Conservation (phyloP, 2,888 invertebrate species). For the Macrosoma leucophasiata region DNA sequence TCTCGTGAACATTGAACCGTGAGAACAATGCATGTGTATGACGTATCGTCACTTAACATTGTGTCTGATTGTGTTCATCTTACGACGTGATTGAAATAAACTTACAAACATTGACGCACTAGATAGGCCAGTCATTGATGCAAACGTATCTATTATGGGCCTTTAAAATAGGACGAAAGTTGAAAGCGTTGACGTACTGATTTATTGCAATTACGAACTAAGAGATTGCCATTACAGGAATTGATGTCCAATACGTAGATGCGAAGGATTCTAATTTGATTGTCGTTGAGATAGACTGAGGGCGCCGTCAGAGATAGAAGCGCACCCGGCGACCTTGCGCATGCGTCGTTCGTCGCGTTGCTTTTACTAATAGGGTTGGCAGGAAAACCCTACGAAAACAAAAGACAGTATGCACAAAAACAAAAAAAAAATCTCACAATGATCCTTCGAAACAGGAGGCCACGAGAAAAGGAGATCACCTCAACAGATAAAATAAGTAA, state of each 20-base stretch:
- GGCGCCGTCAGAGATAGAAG: constrained; percentile 54
- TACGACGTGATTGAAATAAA: constrained; percentile 43
- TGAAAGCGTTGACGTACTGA: constrained; percentile 45
- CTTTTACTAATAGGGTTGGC: constrained; percentile 30
- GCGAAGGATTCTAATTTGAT: constrained; percentile 40
- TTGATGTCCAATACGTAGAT: constrained; percentile 34
- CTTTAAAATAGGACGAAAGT: constrained; percentile 51
- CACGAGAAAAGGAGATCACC: too few species aligned
- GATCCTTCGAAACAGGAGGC: too few species aligned
- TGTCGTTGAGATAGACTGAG: constrained; percentile 32
- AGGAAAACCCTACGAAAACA: too few species aligned
- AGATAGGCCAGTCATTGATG: constrained; percentile 50
- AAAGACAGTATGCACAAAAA: too few species aligned
- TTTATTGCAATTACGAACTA: constrained; percentile 44
- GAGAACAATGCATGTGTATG: too few species aligned
- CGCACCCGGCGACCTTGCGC: constrained; percentile 66
- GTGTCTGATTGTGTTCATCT: too few species aligned
- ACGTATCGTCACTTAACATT: too few species aligned
- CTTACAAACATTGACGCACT: constrained; percentile 45
- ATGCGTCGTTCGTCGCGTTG: constrained; percentile 44
- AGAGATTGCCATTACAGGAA: constrained; percentile 31
- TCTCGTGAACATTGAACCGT: too few species aligned
- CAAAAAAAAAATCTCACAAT: too few species aligned
- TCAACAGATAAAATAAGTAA: too few species aligned
- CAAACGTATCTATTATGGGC: constrained; percentile 36